phyloP scores from a whole-genome alignment of 2,888 invertebrate genomes.

The Ormyrus labotus region DNA sequence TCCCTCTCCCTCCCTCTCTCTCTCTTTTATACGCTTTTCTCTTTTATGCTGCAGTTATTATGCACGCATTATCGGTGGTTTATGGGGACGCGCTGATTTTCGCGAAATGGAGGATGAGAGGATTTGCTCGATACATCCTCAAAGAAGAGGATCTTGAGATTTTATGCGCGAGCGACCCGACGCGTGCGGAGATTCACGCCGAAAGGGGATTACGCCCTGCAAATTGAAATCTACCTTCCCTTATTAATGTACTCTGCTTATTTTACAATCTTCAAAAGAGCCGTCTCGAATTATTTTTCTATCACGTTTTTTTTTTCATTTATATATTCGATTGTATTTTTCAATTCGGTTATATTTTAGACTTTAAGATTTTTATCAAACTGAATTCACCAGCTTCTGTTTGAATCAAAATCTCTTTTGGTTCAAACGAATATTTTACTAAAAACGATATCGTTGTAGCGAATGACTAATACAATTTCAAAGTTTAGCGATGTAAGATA shows the following conservation, averaged over 20 bases:
- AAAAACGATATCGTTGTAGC: no score
- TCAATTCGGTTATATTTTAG: no score
- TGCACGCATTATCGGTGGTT: slow-evolving; percentile 67
- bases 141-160: slow-evolving; percentile 43
- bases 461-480: no score
- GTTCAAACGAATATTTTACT: no score
- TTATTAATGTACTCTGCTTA: slow-evolving; percentile 23
- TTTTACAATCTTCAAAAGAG: background rate
- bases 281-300: background rate
- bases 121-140: slow-evolving; percentile 50
- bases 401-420: no score
- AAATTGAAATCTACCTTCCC: slow-evolving; percentile 52
- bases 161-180: slow-evolving; percentile 38
- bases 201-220: slow-evolving; percentile 43
- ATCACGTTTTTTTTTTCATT: background rate
- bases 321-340: no score
- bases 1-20: slow-evolving; percentile 61
- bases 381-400: no score
- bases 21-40: slow-evolving; percentile 59
- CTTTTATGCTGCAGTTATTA: slow-evolving; percentile 67
- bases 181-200: slow-evolving; percentile 31
- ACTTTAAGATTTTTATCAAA: no score
- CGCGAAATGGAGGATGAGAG: slow-evolving; percentile 26
- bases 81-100: slow-evolving; percentile 57
- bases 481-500: no score